Base-by-base conservation (phyloP, 2,888 invertebrate species). In the Ennomos fuscantarius region DNA sequence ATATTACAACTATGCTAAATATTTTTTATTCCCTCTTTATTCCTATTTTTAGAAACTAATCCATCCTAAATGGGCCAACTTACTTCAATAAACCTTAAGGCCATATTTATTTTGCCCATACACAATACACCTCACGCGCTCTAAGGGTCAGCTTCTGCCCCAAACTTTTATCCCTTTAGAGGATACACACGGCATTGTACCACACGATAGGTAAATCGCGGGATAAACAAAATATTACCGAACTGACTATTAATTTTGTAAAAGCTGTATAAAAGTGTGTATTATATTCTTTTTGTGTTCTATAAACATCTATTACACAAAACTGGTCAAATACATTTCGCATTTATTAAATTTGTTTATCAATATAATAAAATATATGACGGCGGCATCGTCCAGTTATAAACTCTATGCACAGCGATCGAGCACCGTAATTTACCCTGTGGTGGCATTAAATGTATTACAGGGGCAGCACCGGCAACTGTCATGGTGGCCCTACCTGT, bases 61-160 rank as follows among this genome's bases (percentile, higher is more conserved):
- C 55, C 61, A 47, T 62, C 45, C 47, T 13, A 43, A 60, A 41
- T 49, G 48, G 44, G 45, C 36, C 39, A 55, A 60, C 35, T 60
- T 45, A 55, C 56, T 50, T 24, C 46, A 53, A 50, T 52, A 56
- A 59, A 54, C 46, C 53, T 53, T 40, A 55, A 42, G 52, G 57
- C 56, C 59, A 66, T 64, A 62, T 65, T 66, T 65, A 63, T 66
- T 59, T 65, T 40, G 41, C 44, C 53, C 59, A 33, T 62, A 60
- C 62, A 74, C 74, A 72, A 72, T 68, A 73, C 63, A 60, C 67
- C 65, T 68, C 69, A 70, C 69, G 66, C 63, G 60, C 63, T 55
- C 33, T 69, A 62, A 70, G 65, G 60, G 64, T 65, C 65, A 67
- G 68, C 70, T 74, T 75, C 65, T 68, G 66, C 68, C 68, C 65